These are phyloP conservation scores for Drosophila paramelanica DNA, from an alignment of 2,888 invertebrate genomes.

Conservation along the genomic window DNA sequence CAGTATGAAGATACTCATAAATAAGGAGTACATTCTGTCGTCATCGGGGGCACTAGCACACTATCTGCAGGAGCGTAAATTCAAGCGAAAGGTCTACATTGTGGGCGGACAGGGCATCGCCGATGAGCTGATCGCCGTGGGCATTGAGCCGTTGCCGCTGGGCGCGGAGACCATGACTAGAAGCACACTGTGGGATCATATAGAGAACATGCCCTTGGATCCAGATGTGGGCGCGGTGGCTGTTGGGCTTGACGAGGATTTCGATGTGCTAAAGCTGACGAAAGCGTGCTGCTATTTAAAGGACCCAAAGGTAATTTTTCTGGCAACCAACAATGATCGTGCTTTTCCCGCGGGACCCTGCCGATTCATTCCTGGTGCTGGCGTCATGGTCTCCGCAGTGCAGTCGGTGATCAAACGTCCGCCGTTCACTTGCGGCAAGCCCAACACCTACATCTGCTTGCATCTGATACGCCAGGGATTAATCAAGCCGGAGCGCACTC, in stretches of 20 bases:
- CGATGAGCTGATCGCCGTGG: conserved; percentile 48
- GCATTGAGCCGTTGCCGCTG: conserved; percentile 43
- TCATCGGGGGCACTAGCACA: conserved; percentile 45
- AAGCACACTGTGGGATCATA: conserved; percentile 20
- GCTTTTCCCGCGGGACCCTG: conserved; percentile 10
- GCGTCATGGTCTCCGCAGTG: conserved; percentile 54
- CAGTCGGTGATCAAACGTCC: conserved; percentile 32
- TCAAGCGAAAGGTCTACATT: conserved; percentile 50
- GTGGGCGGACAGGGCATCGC: conserved; percentile 55
- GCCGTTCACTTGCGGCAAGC: conserved; percentile 64
- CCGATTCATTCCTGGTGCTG: conserved; percentile 42
- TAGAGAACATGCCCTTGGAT: conserved; percentile 32
- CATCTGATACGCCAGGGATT: conserved; percentile 47
- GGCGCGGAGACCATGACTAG: not conserved
- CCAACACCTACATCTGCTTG: conserved; percentile 48
- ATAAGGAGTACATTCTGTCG: conserved; percentile 41
- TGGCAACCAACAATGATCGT: conserved; percentile 61
- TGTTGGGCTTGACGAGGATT: conserved; percentile 52
- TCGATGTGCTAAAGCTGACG: conserved; percentile 44
- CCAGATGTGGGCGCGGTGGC: conserved; percentile 58
- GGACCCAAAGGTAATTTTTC: conserved; percentile 37
- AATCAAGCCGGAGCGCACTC: conserved; percentile 54
- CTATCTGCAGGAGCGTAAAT: conserved; percentile 41
- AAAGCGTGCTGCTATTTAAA: conserved; percentile 48
- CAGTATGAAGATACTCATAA: conserved; percentile 42